phyloP scores from a whole-genome alignment of 2,888 invertebrate species.

The Trichopoda pennipes region DNA sequence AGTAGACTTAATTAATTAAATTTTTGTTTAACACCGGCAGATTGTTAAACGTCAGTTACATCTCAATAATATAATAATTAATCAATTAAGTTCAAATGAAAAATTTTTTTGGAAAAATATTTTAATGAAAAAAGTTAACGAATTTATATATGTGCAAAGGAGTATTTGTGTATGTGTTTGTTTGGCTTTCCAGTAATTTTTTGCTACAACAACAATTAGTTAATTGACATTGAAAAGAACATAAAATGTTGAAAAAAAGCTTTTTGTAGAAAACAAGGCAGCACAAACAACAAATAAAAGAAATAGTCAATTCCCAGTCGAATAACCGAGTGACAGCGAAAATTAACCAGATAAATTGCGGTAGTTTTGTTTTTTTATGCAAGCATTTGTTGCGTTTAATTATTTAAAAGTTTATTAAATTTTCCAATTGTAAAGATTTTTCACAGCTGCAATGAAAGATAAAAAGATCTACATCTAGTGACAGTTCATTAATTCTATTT shows the following conservation, averaged over 20 bases:
- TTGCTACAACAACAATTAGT: conserved; percentile 17
- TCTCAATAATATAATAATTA: too few relatives aligned
- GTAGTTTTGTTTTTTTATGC: conserved; percentile 36
- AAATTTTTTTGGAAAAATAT: too few relatives aligned
- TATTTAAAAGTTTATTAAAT: conserved; percentile 47
- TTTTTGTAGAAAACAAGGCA: conserved; percentile 17
- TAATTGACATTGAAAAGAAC: conserved; percentile 64
- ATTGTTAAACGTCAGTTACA: too few relatives aligned
- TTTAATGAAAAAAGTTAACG: too few relatives aligned
- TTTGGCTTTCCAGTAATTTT: not conserved
- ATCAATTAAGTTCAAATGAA: too few relatives aligned
- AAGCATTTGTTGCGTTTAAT: conserved; percentile 35
- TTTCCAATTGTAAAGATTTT: conserved; percentile 33
- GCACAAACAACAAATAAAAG: conserved; percentile 21
- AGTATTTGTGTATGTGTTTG: not conserved
- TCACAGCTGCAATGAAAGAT: conserved; percentile 3
- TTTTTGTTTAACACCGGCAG: too few relatives aligned
- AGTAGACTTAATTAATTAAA: too few relatives aligned
- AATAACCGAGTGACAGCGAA: not conserved
- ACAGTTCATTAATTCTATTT: too few relatives aligned
- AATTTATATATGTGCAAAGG: too few relatives aligned
- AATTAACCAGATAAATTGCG: conserved; percentile 7
- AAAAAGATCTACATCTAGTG: too few relatives aligned
- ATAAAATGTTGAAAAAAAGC: conserved; percentile 53
- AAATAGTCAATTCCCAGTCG: conserved; percentile 55